Base-by-base conservation (phyloP, 1,140 invertebrate species). In the Drosophila bifasciata region DNA sequence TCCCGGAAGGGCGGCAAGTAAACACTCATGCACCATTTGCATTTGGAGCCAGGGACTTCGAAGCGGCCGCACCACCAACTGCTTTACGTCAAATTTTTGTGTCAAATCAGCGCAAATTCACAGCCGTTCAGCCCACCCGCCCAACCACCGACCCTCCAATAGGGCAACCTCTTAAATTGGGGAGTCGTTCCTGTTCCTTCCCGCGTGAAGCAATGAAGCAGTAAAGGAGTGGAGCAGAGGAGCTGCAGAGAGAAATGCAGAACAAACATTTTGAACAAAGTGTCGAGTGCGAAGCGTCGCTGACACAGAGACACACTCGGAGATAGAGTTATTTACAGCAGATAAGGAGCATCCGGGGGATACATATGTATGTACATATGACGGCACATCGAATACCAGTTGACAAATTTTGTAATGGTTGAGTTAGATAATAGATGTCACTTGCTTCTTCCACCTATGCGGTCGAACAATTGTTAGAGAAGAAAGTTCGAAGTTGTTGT, bases 21-120 rank as follows among this genome's bases (percentile, higher is more conserved):
- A 58, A 76, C 62, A 76, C 61, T 76, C 73, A 76, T 76, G 58
- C 70, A 76, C 64, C 83, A 86, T 86, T 86, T 88, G 75, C 83
- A 86, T 88, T 83, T 86, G 76, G 62, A 43, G 62, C 46, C 50
- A 61, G 43, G 39, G 36, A 61, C 39, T 48, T 49, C 61, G 55
- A 44, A 23, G 55, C 62, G 43, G 39, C 25, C 46, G 36, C 43
- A 44, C 52, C 50, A 36, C 52, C 50, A 36, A 52, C 63, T 64
- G 46, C 48, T 69, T 78, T 72, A 62, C 75, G 60, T 88, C 78
- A 88, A 75, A 71, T 83, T 76, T 69, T 88, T 88, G 68, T 86
- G 83, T 88, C 83, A 88, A 86, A 88, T 88, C 85, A 86, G 81
- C 81, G 66, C 63, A 70, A 86, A 63, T 88, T 86, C 57, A 57